Conservation (phyloP, 2,888 invertebrate species). For the Auanema freiburgensis region DNA sequence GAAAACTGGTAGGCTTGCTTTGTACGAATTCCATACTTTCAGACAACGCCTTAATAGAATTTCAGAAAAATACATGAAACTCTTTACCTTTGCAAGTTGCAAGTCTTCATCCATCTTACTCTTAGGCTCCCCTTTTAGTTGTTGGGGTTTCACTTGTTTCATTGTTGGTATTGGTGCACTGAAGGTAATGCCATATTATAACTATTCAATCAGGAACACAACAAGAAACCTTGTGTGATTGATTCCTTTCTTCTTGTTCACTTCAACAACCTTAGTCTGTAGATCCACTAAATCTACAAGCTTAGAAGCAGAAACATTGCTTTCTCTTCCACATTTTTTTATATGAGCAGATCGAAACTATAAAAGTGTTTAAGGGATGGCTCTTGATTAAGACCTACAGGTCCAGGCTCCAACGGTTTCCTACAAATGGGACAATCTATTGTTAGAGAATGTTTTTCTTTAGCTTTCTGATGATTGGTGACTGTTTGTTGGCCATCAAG, state of each 20-base stretch:
- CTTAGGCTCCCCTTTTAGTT: constrained; percentile 24
- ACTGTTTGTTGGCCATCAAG: constrained; percentile 17
- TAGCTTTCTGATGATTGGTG: constrained; percentile 19
- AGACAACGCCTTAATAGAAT: constrained; percentile 4
- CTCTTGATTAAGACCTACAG: constrained; percentile 18
- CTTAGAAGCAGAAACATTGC: constrained; percentile 14
- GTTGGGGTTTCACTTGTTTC: constrained; percentile 11
- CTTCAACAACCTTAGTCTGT: constrained; percentile 21
- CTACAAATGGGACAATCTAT: constrained; percentile 33
- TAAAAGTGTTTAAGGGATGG: too few relatives aligned
- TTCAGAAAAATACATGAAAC: background rate
- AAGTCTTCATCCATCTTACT: constrained; percentile 20
- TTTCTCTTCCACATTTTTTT: constrained; percentile 25
- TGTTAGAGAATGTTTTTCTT: constrained; percentile 21
- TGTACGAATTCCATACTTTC: constrained; percentile 2
- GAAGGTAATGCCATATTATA: background rate
- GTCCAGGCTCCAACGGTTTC: constrained; percentile 24
- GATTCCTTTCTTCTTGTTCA: constrained; percentile 14
- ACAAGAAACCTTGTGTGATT: constrained; percentile 25
- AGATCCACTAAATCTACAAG: constrained; percentile 23
- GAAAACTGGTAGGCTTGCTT: background rate
- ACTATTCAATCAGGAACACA: background rate
- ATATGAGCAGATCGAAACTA: constrained; percentile 29
- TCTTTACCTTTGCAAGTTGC: constrained; percentile 17
- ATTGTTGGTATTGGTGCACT: constrained; percentile 22